These are phyloP conservation scores for Enoplosus armatus DNA, from an alignment of 2,797 vertebrate genomes.

Conservation along the genomic window DNA sequence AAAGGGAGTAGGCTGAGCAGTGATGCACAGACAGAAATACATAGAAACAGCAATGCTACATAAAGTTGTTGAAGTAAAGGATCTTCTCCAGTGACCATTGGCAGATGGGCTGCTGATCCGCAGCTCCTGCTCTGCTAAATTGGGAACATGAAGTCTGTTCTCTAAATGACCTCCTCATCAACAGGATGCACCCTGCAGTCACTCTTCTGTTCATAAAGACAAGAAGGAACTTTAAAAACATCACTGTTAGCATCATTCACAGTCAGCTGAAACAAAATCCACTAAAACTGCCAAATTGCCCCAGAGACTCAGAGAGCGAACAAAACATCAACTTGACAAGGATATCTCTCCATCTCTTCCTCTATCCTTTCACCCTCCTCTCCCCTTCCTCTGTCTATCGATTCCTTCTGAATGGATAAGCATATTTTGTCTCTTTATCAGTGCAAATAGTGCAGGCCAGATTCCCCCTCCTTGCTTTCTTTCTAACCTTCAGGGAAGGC, in stretches of 20 bases:
- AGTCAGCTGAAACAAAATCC: constrained; percentile 62
- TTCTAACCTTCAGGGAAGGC: constrained; percentile 65
- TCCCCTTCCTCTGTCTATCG: constrained; percentile 54
- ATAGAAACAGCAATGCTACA: constrained; percentile 17
- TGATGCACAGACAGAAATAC: constrained; percentile 24
- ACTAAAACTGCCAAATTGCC: constrained; percentile 70
- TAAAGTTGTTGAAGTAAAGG: constrained; percentile 52
- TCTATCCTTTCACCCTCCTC: constrained; percentile 20
- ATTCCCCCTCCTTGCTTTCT: constrained; percentile 32
- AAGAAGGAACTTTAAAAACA: constrained; percentile 57
- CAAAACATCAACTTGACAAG: constrained; percentile 69
- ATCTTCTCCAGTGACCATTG: constrained; percentile 62
- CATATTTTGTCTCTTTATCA: constrained; percentile 72
- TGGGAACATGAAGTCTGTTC: constrained; percentile 74
- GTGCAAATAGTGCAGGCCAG: constrained; percentile 49
- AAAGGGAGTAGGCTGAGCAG: background rate
- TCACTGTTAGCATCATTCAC: constrained; percentile 59
- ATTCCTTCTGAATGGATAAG: constrained; percentile 73
- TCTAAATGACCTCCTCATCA: constrained; percentile 77
- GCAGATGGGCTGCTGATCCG: constrained; percentile 73
- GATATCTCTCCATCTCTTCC: constrained; percentile 52
- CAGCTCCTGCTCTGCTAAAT: constrained; percentile 67
- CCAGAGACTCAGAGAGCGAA: constrained; percentile 59
- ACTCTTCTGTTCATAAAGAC: constrained; percentile 69
- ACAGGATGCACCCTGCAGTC: constrained; percentile 76